A percentile compares a stretch with the other conserved stretches of the same genome.
Conservation (phyloP, 53 echinoderm and acorn worm species). For the Henricia sp. region DNA sequence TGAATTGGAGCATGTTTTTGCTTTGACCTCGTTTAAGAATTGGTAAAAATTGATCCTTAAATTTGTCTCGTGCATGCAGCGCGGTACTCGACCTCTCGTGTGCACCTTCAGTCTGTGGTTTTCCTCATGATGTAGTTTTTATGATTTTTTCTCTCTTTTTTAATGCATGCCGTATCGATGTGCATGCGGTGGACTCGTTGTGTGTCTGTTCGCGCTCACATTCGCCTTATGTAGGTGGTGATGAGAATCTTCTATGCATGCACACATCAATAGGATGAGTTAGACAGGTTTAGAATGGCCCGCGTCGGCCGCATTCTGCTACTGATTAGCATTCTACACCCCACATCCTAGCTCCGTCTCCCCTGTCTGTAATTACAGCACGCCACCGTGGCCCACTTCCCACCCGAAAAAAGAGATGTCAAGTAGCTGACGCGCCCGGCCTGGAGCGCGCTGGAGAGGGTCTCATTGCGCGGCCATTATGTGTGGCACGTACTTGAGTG, state of each 20-base stretch:
- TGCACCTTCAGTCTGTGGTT: neutral
- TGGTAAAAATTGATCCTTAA: neutral
- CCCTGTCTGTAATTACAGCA: conserved; percentile 56
- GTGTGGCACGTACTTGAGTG: conserved; percentile 66
- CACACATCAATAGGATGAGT: conserved; percentile 38
- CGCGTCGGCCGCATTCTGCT: neutral
- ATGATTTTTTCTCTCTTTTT: neutral
- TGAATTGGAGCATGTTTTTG: too few relatives aligned
- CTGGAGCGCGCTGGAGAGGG: conserved; percentile 52
- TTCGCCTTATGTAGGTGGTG: neutral
- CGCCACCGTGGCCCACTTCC: conserved; percentile 62
- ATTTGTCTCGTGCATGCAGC: neutral
- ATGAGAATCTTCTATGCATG: conserved; percentile 43
- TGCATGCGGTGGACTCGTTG: neutral
- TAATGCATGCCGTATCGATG: conserved; percentile 50
- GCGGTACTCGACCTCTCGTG: neutral
- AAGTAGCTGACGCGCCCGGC: conserved; percentile 48
- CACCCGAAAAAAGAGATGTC: conserved; percentile 61
- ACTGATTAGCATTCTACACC: conserved; percentile 60
- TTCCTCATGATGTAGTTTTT: neutral
- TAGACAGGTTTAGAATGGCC: too few relatives aligned
- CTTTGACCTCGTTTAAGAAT: too few relatives aligned
- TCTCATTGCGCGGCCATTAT: conserved; percentile 59
- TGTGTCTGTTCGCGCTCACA: neutral
- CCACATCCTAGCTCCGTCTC: conserved; percentile 1